Percentiles rank a stretch among this genome's conserved stretches.
Conservation (phyloP, 2,113 vertebrate species). For the Falcunculus frontatus region DNA sequence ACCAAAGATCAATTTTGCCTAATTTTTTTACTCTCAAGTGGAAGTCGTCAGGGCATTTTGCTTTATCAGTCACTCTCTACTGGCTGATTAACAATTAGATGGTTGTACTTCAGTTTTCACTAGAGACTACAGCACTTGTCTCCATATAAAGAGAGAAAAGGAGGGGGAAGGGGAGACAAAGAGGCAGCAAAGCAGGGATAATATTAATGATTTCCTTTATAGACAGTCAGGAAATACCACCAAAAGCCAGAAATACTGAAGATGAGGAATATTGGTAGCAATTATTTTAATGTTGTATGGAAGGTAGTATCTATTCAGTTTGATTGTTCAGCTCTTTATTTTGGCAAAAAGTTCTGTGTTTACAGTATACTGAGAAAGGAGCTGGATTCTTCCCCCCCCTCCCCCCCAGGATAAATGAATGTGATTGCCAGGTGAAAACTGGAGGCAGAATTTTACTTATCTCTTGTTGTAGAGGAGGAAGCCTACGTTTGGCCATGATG, state of each 20-base stretch:
- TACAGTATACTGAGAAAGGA: background rate
- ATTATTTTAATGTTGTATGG: background rate
- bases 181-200: background rate
- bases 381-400: background rate
- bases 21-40: background rate
- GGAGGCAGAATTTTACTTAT: background rate
- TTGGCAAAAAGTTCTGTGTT: background rate
- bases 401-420: background rate
- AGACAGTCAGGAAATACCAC: background rate
- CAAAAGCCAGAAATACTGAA: background rate
- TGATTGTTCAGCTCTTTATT: background rate
- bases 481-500: background rate
- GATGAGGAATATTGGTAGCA: background rate
- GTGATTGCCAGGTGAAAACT: background rate
- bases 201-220: conserved; percentile 4
- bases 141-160: background rate
- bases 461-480: background rate
- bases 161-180: background rate
- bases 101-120: background rate
- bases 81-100: background rate
- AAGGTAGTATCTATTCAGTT: background rate
- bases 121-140: background rate
- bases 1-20: background rate
- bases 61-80: background rate
- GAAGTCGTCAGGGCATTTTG: background rate